Evolutionary conservation across 2,797 vertebrate genomes (phyloP), one percentile per base, ranked within the genome.

Genomic region (Aratinga solstitialis): DNA sequence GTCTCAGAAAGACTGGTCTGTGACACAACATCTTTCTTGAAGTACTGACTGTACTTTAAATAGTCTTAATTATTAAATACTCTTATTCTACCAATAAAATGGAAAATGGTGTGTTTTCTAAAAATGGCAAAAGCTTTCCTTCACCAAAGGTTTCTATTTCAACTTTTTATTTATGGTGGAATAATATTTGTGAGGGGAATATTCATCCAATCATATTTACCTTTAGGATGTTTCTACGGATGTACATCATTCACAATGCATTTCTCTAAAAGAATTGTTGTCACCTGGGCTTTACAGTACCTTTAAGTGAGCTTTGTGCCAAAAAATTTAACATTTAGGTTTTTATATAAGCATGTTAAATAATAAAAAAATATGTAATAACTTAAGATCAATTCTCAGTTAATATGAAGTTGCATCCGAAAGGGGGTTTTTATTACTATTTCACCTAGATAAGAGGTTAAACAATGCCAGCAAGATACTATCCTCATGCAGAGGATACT

Each of bases 171-270:
- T 78, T 68, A 32, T n/a, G 26, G 38, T 36, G 22, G 5, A 7
- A 59, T 36, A 59, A 36, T 58, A 34, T 58, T 36, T 23, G 9
- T 34, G 45, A 82, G 4, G 9, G 38, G 13, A 91, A 13, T 58
- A 89, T 53, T 84, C 53, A 69, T 43, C 27, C 30, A 84, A 43
- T 10, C 29, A n/a, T 11, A 32, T 56, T 77, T 86, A 50, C 26
- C 76, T 78, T 89, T 32, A 48, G 47, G 47, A 66, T 54, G 34
- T 58, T 91, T 73, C 38, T 42, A 8, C 21, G 58, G 20, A 54
- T 53, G 9, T 27, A 43, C 0, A 0, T 38, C 7, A 69, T 43
- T 79, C 0, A 0, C 59, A 75, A 45, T 5, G 32, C 18, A 5
- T 36, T 66, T 27, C 89, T 87, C 62, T 61, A 66, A 89, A 72